Base-by-base conservation (phyloP, 1,140 invertebrate species). In the Physella acuta region DNA sequence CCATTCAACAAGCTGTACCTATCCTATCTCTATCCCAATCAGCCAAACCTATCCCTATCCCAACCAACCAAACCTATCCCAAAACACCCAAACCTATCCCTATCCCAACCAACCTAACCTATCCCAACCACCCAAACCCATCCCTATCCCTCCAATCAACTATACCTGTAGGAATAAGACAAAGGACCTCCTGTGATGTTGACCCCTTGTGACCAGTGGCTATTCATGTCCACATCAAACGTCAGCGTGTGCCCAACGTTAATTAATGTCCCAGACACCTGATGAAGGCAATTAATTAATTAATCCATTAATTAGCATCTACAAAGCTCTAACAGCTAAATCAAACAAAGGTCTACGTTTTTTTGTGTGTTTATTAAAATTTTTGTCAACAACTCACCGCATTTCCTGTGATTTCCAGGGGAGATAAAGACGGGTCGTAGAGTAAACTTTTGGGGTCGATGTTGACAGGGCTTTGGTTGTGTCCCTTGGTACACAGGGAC, bases 401-500 rank as follows among this genome's bases (percentile, higher is more conserved):
- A 85, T 94, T 91, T 86, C 95, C 95, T 87, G 96, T 93, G 84
- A 98, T 90, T 81, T 94, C 91, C 72, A 97, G 88, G 64, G 90
- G 89, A 66, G 93, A 88, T 70, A 98, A 88, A 86, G 94, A 94
- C 30, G 94, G 94, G 87, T 98, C 95, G 86, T 93, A 98, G 51
- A 98, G 89, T 63, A 98, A 89, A 80, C 92, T 91, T 77, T 89
- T 90, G 1, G 95, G 95, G 81, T 98, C 94, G 69, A 98, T 88
- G 87, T 98, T 95, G 75, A 98, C 93, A 20, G 95, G 95, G 20
- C 94, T 96, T 87, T 98, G 95, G 79, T 94, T 88, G 76, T 93
- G 89, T 71, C 95, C 95, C 84, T 95, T 94, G 87, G 92, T 93
- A 88, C 96, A 98, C 49, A 98, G 88, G 74, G 91, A 92, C 95